Percentiles rank a stretch among this genome's conserved stretches.
Conservation (phyloP, 2,113 vertebrate genomes). For the Helogale parvula region DNA sequence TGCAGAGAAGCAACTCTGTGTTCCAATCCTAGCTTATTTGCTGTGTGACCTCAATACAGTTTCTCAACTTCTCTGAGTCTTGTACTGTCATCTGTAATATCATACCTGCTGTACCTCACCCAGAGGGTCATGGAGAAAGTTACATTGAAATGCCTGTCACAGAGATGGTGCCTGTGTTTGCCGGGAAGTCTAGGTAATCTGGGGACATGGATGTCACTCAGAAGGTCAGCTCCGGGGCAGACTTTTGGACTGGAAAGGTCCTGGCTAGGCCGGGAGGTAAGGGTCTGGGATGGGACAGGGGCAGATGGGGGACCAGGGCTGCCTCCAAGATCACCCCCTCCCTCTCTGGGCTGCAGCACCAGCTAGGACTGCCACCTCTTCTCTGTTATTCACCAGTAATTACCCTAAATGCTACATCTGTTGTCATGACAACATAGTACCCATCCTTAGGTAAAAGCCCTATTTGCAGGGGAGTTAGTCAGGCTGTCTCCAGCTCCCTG, state of each 20-base stretch:
- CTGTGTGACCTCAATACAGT: constrained; percentile 15
- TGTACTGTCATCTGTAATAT: background rate
- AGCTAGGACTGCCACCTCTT: background rate
- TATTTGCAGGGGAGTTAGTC: background rate
- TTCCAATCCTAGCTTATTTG: background rate
- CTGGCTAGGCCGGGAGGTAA: background rate
- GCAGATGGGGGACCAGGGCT: background rate
- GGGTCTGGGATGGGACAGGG: background rate
- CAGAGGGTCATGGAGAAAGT: background rate
- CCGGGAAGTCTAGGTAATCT: background rate
- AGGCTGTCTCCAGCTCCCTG: background rate
- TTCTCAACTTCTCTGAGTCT: background rate
- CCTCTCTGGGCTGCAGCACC: background rate
- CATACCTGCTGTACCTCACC: background rate
- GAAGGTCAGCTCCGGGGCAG: background rate
- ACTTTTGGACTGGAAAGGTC: background rate
- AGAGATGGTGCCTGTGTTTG: background rate
- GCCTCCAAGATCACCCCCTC: background rate
- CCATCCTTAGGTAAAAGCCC: constrained; percentile 65
- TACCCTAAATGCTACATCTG: constrained; percentile 56
- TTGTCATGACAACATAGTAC: constrained; percentile 76
- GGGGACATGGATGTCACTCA: rapidly evolving
- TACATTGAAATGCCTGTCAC: background rate
- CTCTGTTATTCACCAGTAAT: constrained; percentile 51
- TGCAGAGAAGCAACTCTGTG: background rate